These are phyloP conservation scores for Chionomys nivalis DNA, from an alignment of 2,113 vertebrate genomes.

Conservation along the genomic window DNA sequence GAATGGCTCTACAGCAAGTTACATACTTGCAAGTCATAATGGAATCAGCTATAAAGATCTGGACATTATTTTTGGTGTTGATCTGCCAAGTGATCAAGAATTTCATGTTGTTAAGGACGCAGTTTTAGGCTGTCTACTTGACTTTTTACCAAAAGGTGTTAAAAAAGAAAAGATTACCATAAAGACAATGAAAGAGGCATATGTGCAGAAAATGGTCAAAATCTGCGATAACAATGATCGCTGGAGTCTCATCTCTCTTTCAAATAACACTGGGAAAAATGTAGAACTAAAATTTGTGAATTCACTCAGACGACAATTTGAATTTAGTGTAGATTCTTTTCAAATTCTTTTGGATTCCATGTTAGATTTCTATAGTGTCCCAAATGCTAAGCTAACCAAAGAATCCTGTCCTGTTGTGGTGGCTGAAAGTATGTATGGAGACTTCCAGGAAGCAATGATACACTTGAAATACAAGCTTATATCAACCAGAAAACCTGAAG, in stretches of 20 bases:
- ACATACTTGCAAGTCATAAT: constrained; percentile 93
- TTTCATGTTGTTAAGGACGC: constrained; percentile 96
- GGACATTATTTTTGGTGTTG: constrained; percentile 96
- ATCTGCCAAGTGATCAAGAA: constrained; percentile 92
- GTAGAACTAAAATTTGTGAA: constrained; percentile 97
- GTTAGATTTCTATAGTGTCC: constrained; percentile 89
- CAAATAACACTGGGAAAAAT: constrained; percentile 97
- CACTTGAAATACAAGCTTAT: constrained; percentile 94
- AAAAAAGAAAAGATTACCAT: constrained; percentile 96
- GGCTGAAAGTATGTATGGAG: constrained; percentile 97
- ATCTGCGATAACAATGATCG: constrained; percentile 93
- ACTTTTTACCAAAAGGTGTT: constrained; percentile 94
- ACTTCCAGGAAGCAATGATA: constrained; percentile 95
- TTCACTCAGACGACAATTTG: constrained; percentile 94
- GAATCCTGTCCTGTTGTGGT: constrained; percentile 86
- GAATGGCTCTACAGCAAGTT: constrained; percentile 97
- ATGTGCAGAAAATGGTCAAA: constrained; percentile 99
- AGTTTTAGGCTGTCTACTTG: constrained; percentile 92
- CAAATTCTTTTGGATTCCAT: constrained; percentile 95
- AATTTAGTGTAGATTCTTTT: constrained; percentile 99
- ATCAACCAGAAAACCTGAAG: constrained; percentile 95
- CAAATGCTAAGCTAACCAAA: constrained; percentile 82
- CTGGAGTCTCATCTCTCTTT: constrained; percentile 98
- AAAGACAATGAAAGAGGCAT: constrained; percentile 96
- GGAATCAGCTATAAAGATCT: constrained; percentile 96